A percentile compares a stretch with the other conserved stretches of the same genome.
phyloP scores from a whole-genome alignment of 2,797 vertebrate species.

The Sebastiscus tertius region DNA sequence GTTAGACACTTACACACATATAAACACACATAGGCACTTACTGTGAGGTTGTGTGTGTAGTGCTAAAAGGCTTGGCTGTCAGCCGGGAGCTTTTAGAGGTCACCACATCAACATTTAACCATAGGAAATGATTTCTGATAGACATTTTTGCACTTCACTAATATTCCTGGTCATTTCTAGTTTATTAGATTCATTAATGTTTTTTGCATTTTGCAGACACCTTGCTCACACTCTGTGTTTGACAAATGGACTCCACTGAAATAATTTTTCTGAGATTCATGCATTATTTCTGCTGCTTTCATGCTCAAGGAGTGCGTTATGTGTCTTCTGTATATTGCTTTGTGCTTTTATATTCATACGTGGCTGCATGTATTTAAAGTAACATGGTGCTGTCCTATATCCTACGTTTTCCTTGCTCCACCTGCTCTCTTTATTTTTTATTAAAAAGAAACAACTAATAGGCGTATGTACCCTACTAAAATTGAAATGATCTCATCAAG shows the following conservation, averaged over 20 bases:
- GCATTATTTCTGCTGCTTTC: neutral
- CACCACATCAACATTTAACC: conserved; percentile 19
- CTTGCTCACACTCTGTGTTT: neutral
- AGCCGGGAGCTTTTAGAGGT: conserved; percentile 37
- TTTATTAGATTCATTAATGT: conserved; percentile 30
- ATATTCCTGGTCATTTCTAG: conserved; percentile 13
- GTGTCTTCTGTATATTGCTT: neutral
- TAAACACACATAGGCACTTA: neutral
- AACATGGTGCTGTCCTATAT: neutral
- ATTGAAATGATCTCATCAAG: neutral
- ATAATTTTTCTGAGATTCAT: neutral
- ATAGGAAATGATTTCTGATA: conserved; percentile 16
- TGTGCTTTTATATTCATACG: neutral
- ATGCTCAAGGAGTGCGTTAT: neutral
- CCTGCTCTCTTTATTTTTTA: neutral
- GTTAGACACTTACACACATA: neutral
- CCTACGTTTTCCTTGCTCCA: neutral
- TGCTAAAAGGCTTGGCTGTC: conserved; percentile 45
- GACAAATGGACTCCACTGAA: conserved; percentile 21
- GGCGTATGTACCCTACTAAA: neutral
- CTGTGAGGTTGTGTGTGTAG: conserved; percentile 2
- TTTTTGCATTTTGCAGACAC: conserved; percentile 8
- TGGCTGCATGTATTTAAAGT: neutral
- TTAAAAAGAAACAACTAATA: neutral
- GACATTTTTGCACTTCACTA: conserved; percentile 29